These are phyloP conservation scores for Pyrgilauda ruficollis DNA, from an alignment of 2,113 vertebrate genomes.

Conservation along the genomic window DNA sequence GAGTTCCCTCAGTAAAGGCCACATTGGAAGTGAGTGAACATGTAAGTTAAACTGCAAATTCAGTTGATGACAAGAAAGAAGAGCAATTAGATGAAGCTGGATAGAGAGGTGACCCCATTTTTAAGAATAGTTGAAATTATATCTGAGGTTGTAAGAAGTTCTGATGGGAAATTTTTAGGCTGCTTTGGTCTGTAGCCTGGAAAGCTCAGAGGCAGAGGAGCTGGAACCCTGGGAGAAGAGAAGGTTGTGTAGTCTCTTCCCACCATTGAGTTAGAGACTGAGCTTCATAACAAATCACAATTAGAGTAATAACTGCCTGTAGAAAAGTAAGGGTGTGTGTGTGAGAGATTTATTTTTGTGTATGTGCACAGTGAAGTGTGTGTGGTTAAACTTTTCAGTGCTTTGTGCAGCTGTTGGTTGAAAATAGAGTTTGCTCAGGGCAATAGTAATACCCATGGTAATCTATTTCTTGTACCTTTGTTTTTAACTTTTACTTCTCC, in stretches of 20 bases:
- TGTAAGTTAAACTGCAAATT: not conserved
- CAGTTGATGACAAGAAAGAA: not conserved
- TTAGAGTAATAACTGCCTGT: not conserved
- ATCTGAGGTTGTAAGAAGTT: not conserved
- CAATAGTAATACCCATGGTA: not conserved
- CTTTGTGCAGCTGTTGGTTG: not conserved
- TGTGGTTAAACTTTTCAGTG: not conserved
- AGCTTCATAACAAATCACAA: not conserved
- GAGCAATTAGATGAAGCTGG: not conserved
- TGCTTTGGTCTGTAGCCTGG: not conserved
- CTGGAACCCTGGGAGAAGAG: not conserved
- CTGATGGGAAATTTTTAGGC: not conserved
- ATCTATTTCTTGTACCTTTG: not conserved
- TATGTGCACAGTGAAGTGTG: not conserved
- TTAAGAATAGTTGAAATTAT: not conserved
- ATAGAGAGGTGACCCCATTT: not conserved
- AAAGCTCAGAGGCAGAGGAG: not conserved
- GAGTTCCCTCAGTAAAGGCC: not conserved
- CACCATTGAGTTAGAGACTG: not conserved
- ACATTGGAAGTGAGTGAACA: not conserved
- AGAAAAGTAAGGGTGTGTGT: not conserved
- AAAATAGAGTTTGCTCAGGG: not conserved
- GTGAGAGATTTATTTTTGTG: not conserved
- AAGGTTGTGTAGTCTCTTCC: not conserved
- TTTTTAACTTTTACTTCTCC: not conserved